Percentiles rank a stretch among this genome's conserved stretches.
Conservation (phyloP, 2,113 vertebrate genomes). For the Asarcornis scutulata region DNA sequence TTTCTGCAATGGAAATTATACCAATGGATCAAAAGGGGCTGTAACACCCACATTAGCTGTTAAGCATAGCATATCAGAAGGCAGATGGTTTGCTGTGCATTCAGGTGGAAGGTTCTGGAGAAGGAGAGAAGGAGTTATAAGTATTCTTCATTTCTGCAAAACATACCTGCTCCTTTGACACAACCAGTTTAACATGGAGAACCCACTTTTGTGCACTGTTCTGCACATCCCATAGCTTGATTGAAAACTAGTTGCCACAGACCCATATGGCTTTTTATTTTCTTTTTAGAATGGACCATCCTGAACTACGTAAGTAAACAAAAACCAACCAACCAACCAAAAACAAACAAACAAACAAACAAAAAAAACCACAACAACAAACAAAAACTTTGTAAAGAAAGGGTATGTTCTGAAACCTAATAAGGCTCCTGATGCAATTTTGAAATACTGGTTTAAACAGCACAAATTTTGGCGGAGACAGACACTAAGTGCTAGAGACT, state of each 20-base stretch:
- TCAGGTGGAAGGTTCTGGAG: neutral
- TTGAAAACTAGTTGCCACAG: neutral
- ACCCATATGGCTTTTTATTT: neutral
- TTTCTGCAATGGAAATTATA: constrained; percentile 12
- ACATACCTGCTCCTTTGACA: neutral
- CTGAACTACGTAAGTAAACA: accelerated
- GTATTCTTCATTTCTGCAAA: neutral
- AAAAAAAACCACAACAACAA: neutral
- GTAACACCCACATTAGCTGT: neutral
- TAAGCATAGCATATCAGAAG: neutral
- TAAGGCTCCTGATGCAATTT: neutral
- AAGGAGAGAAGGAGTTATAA: neutral
- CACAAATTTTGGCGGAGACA: neutral
- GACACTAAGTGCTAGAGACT: neutral
- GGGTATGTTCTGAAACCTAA: neutral
- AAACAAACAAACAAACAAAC: neutral
- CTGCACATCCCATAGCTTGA: neutral
- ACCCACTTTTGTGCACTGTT: neutral
- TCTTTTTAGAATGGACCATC: neutral
- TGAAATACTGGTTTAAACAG: neutral
- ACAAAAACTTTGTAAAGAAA: neutral
- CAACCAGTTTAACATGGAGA: neutral
- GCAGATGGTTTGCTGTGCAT: neutral
- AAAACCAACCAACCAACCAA: neutral
- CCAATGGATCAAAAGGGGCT: constrained; percentile 33